These are phyloP conservation scores for Epirrita christyi DNA, from an alignment of 2,888 invertebrate species.

Conservation along the genomic window DNA sequence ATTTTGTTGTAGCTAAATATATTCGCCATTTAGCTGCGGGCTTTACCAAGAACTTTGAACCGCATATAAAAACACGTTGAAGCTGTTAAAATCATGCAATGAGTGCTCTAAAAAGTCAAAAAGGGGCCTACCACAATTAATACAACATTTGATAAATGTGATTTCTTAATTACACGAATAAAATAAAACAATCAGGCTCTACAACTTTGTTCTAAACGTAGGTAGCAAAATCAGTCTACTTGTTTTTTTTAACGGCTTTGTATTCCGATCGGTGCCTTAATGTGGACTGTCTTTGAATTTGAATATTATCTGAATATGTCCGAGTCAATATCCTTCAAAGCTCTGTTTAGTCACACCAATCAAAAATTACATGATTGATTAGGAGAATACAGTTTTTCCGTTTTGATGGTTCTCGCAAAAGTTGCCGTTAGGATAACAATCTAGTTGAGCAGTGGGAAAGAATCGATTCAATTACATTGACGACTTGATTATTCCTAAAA, in stretches of 20 bases:
- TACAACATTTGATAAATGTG: no score
- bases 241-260: no score
- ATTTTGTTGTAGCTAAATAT: not conserved
- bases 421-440: no score
- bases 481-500: not conserved
- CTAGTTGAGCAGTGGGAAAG: no score
- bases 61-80: constrained; percentile 8
- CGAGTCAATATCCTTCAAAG: no score
- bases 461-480: not conserved
- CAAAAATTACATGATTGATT: not conserved
- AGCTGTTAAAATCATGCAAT: constrained; percentile 17
- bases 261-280: no score
- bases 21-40: not conserved
- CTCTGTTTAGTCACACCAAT: not conserved
- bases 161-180: no score
- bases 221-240: no score
- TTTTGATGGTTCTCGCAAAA: not conserved
- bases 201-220: no score
- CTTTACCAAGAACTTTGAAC: constrained; percentile 12
- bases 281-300: no score
- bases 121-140: not conserved
- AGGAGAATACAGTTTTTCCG: not conserved
- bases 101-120: constrained; percentile 14
- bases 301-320: no score
- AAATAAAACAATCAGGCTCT: no score